Percentiles rank a stretch among this genome's conserved stretches.
phyloP scores from a whole-genome alignment of 2,888 invertebrate species.

The Agelastica alni region DNA sequence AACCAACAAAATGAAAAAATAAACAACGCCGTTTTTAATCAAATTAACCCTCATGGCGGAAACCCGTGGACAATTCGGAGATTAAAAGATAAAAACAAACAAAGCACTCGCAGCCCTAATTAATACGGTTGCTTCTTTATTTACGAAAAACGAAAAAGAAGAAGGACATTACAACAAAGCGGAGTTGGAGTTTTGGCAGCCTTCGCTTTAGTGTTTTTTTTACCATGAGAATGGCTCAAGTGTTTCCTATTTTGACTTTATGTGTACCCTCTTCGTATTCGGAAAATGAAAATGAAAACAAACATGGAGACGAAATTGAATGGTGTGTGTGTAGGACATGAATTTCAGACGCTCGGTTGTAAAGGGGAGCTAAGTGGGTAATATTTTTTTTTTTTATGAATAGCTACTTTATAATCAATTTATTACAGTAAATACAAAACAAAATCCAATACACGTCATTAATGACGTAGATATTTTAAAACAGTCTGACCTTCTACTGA shows the following conservation, averaged over 20 bases:
- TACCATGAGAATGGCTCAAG: constrained; percentile 27
- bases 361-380: background rate
- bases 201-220: constrained; percentile 22
- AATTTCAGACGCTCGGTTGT: background rate
- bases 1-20: constrained; percentile 17
- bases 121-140: constrained; percentile 31
- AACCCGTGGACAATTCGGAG: constrained; percentile 31
- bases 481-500: too few relatives aligned
- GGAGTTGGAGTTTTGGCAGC: background rate
- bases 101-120: constrained; percentile 28
- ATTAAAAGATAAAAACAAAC: constrained; percentile 33
- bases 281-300: constrained; percentile 32
- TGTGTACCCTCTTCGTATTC: constrained; percentile 9
- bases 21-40: constrained; percentile 29
- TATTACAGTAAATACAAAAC: too few relatives aligned
- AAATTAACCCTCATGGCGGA: constrained; percentile 31
- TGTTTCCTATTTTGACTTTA: constrained; percentile 28
- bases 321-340: constrained; percentile 1
- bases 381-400: background rate
- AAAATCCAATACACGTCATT: too few relatives aligned
- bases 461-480: too few relatives aligned
- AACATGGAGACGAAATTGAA: constrained; percentile 16
- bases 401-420: too few relatives aligned
- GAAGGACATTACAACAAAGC: constrained; percentile 21
- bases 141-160: constrained; percentile 24